Evolutionary conservation across 1,140 invertebrate genomes (phyloP).

Genomic region (Drosophila pruinosa): DNA sequence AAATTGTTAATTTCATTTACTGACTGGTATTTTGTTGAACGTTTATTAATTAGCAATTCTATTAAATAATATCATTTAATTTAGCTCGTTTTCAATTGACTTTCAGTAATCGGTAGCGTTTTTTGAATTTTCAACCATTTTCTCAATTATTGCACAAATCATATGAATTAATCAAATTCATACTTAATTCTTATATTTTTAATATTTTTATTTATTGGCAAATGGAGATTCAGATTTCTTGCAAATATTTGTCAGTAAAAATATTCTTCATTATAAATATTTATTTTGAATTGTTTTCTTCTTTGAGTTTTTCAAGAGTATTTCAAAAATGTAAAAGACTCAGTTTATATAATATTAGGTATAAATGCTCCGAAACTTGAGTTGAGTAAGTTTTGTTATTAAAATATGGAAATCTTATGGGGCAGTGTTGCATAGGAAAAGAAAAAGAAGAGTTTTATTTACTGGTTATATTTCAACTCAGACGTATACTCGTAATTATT

Average conservation of each 20-base stretch:
- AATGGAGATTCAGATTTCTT: conserved; percentile 48
- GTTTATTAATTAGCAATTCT: neutral
- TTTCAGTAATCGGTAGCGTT: conserved; percentile 15
- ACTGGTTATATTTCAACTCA: conserved; percentile 4
- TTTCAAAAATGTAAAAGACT: conserved; percentile 10
- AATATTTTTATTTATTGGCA: conserved; percentile 42
- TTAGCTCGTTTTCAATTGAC: conserved; percentile 66
- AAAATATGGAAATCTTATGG: neutral
- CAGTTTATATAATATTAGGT: neutral
- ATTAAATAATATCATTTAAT: conserved; percentile 2
- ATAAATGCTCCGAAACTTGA: conserved; percentile 15
- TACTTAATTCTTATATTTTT: conserved; percentile 1
- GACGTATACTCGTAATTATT: conserved; percentile 13
- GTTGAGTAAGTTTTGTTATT: conserved; percentile 6
- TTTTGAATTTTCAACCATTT: conserved; percentile 1
- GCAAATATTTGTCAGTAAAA: neutral
- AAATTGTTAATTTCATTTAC: conserved; percentile 38
- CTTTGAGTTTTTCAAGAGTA: conserved; percentile 13
- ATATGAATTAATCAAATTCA: conserved; percentile 8
- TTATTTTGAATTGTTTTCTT: neutral
- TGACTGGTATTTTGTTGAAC: conserved; percentile 35
- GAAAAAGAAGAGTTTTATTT: neutral
- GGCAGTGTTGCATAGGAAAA: conserved; percentile 11
- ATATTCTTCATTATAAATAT: neutral
- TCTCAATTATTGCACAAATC: conserved; percentile 4